Conservation (phyloP, 2,797 vertebrate genomes). For the Heliangelus exortis region DNA sequence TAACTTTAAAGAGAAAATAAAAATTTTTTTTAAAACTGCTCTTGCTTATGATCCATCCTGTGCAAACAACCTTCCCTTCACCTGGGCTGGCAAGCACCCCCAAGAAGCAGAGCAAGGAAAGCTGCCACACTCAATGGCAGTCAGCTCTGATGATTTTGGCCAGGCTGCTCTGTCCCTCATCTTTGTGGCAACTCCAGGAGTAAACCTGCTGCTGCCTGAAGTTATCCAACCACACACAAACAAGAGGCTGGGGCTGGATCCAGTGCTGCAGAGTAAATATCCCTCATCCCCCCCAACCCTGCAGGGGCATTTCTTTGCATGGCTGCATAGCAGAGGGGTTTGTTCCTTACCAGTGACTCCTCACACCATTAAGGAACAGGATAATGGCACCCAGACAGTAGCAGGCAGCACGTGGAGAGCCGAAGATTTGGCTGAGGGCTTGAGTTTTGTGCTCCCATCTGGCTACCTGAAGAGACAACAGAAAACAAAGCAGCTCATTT, state of each 20-base stretch:
- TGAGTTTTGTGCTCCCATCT: conserved; percentile 88
- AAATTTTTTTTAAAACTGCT: not conserved
- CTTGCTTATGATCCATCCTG: not conserved
- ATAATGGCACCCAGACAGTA: conserved; percentile 85
- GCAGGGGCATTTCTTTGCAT: not conserved
- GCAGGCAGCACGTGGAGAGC: conserved; percentile 86
- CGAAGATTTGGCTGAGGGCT: conserved; percentile 82
- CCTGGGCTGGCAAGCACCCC: not conserved
- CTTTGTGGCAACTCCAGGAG: not conserved
- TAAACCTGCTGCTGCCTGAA: not conserved
- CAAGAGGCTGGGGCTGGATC: not conserved
- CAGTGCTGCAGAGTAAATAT: not conserved
- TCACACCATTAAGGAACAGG: conserved; percentile 86
- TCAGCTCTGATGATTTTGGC: not conserved
- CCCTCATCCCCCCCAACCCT: not conserved
- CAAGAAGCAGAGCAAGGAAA: not conserved
- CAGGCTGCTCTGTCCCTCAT: not conserved
- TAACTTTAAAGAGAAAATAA: not conserved
- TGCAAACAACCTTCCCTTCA: not conserved
- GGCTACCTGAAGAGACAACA: conserved; percentile 76
- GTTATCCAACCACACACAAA: not conserved
- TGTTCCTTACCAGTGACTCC: conserved; percentile 89
- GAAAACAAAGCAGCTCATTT: not conserved
- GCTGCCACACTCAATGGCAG: fast-evolving
- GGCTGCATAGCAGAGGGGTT: fast-evolving